These are phyloP conservation scores for Lydus trimaculatus DNA, from an alignment of 2,888 invertebrate genomes.

Conservation along the genomic window DNA sequence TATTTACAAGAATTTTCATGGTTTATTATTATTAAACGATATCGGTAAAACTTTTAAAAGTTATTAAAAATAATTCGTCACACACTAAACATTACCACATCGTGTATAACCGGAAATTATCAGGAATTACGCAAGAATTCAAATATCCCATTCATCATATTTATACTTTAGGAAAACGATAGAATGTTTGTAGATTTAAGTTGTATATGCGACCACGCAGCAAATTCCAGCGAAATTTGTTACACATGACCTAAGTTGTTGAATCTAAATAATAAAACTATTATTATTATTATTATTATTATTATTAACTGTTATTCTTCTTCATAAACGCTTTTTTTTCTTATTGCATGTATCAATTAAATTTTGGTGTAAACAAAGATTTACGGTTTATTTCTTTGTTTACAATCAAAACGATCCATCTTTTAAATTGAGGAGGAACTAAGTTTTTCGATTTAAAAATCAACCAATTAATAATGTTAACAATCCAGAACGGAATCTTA, in stretches of 20 bases:
- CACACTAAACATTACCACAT: background rate
- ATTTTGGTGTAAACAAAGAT: background rate
- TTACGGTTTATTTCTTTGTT: background rate
- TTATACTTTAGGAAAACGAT: background rate
- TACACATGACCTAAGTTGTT: constrained; percentile 6
- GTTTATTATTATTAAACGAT: background rate
- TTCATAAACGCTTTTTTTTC: background rate
- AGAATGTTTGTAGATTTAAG: background rate
- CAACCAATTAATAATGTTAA: background rate
- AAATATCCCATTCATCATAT: background rate
- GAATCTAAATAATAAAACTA: background rate
- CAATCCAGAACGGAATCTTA: background rate
- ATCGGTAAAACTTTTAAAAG: background rate
- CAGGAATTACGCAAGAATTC: constrained; percentile 3
- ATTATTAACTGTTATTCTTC: background rate
- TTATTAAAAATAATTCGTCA: constrained; percentile 3
- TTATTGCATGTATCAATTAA: background rate
- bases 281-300: too few relatives aligned
- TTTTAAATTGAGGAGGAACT: background rate
- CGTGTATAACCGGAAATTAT: background rate
- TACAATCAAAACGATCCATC: background rate
- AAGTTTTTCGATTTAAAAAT: background rate
- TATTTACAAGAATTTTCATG: background rate
- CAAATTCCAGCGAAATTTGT: constrained; percentile 10
- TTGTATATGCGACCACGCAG: background rate